Percentiles rank a stretch among this genome's conserved stretches.
Conservation (phyloP, 30 jellyfish, hydroid and myxozoan species). For the Euphysa ruthae region DNA sequence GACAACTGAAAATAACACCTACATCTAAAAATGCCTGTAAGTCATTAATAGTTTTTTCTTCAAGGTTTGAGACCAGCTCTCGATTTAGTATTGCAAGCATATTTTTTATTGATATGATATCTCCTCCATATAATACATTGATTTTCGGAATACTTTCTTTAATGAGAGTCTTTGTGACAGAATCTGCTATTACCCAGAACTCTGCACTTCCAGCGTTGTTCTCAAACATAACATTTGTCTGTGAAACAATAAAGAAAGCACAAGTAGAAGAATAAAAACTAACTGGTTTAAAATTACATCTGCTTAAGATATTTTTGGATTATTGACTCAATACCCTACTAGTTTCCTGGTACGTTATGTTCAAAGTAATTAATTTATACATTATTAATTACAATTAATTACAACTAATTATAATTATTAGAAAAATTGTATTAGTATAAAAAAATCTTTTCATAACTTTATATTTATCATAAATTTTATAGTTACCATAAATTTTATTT, state of each 20-base stretch:
- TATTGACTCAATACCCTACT: too few relatives aligned
- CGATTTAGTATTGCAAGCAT: constrained; percentile 2
- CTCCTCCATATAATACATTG: constrained; percentile 69
- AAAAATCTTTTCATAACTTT: too few relatives aligned
- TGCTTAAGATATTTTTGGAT: too few relatives aligned
- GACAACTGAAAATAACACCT: background rate
- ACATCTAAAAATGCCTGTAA: constrained; percentile 24
- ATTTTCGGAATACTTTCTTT: constrained; percentile 34
- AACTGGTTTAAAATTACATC: too few relatives aligned
- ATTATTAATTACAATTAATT: background rate
- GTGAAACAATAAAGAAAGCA: background rate
- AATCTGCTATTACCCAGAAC: background rate
- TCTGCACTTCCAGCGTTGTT: background rate
- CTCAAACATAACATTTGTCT: background rate
- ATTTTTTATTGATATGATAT: constrained; percentile 31
- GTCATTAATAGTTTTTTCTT: constrained; percentile 6
- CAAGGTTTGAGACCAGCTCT: background rate
- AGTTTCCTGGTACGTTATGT: too few relatives aligned
- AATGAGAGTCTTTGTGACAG: background rate
- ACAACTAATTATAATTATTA: background rate
- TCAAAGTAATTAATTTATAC: too few relatives aligned
- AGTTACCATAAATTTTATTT: background rate
- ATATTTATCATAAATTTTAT: too few relatives aligned
- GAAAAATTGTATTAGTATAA: background rate
- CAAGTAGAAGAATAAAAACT: too few relatives aligned